Base-by-base conservation (phyloP, 2,888 invertebrate genomes). In the Heliconius ethilla region DNA sequence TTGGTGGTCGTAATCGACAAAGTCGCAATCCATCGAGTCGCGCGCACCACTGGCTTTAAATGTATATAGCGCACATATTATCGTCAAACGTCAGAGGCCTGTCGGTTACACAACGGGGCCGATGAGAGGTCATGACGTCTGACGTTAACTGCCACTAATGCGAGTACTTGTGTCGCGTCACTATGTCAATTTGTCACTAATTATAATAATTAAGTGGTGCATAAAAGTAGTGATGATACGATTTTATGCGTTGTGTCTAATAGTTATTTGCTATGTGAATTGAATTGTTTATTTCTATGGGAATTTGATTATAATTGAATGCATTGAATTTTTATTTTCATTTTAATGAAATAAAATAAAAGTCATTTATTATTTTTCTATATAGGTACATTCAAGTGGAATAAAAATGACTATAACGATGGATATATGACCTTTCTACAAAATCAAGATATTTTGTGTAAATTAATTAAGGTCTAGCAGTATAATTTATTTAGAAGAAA, bases 41-140 rank as follows among this genome's bases (percentile, higher is more conserved):
- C 83, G 81, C 87, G 91, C 89, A 87, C 85, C 87, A 84, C 83
- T 90, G 91, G 83, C 86, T 91, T 91, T 90, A 89, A 92, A 91
- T 89, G 89, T 78, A 88, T 86, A 88, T 86, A 86, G 86, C 86
- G 86, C 82, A 84, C 86, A 85, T 88, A 82, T 89, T 88, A 89
- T 87, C 89, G 84, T 84, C 87, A 87, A 87, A 86, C 86, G 86
- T 87, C 87, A 86, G 82, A 82, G 81, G 79, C 79, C 84, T 88
- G 89, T 88, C 89, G 83, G 77, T 83, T 83, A 82, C 89, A 90
- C 85, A 80, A 81, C 82, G 79, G 63, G 80, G 84, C 51, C 81
- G 75, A 80, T 77, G 81, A 79, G 80, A 79, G 78, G 85, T 84
- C 84, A 83, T 82, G 84, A 77, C 73, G 73, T 75, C 77, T 86